A percentile compares a stretch with the other conserved stretches of the same genome.
phyloP scores from a whole-genome alignment of 64 coral and sea anemone genomes.

The Pocillopora verrucosa region DNA sequence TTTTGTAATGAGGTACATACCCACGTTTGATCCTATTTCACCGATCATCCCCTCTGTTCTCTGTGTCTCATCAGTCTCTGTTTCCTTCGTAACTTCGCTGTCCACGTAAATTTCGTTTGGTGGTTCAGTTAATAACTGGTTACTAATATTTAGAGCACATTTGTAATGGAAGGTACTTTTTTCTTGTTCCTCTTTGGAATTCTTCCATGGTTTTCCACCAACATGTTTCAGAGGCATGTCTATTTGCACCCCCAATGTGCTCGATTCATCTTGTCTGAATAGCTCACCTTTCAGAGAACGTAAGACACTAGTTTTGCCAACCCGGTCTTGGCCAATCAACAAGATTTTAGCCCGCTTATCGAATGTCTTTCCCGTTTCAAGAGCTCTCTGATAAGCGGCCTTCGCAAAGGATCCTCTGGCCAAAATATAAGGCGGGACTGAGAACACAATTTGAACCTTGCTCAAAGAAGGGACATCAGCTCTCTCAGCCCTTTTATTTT shows the following conservation, averaged over 20 bases:
- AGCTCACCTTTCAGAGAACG: conserved; percentile 22
- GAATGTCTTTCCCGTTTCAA: conserved; percentile 17
- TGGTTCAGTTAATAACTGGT: background rate
- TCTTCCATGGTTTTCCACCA: background rate
- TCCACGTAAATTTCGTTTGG: background rate
- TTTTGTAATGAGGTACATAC: no score
- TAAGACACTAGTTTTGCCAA: conserved; percentile 47
- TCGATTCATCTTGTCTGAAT: background rate
- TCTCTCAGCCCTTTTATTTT: no score
- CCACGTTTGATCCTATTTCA: no score
- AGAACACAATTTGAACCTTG: no score
- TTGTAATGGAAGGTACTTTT: conserved; percentile 17
- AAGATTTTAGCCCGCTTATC: conserved; percentile 35
- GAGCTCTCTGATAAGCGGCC: conserved; percentile 42
- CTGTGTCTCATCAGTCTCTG: no score
- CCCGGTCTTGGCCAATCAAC: conserved; percentile 41
- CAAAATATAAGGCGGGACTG: background rate
- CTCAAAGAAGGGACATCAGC: no score
- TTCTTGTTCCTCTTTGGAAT: conserved; percentile 10
- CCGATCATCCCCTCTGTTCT: no score
- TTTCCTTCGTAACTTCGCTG: background rate
- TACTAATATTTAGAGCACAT: conserved; percentile 14
- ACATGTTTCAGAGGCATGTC: background rate
- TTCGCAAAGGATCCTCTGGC: background rate
- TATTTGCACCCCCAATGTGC: background rate